Evolutionary conservation across 2,113 vertebrate genomes (phyloP).

Genomic region (Phalacrocorax aristotelis): DNA sequence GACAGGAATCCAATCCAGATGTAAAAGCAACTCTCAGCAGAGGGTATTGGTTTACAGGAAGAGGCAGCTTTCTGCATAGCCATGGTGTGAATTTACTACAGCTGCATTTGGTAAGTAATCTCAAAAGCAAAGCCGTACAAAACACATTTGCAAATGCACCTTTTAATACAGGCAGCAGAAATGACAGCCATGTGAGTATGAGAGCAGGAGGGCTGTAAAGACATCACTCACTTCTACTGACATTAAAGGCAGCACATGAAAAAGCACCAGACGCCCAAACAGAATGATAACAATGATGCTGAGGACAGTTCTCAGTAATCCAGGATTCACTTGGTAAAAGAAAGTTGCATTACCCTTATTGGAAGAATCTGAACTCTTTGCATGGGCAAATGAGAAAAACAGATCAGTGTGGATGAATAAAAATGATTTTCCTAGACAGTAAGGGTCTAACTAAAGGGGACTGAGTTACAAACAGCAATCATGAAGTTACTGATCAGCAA

Average conservation of each 20-base stretch:
- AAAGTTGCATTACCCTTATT: neutral
- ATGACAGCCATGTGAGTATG: neutral
- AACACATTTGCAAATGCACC: neutral
- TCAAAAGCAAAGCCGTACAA: neutral
- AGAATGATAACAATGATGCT: neutral
- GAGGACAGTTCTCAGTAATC: neutral
- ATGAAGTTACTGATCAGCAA: neutral
- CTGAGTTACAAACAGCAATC: neutral
- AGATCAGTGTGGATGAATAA: neutral
- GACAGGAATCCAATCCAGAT: neutral
- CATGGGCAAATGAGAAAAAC: neutral
- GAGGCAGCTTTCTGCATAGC: neutral
- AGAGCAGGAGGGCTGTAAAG: neutral
- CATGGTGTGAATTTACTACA: neutral
- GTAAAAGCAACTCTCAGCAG: neutral
- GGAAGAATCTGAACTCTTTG: neutral
- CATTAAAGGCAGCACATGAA: neutral
- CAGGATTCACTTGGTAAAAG: neutral
- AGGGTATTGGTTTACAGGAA: neutral
- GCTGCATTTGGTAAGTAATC: neutral
- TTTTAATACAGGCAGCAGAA: neutral
- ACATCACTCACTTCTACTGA: neutral
- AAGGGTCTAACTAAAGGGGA: neutral
- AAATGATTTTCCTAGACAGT: neutral
- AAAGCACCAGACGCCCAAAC: neutral